A percentile compares a stretch with the other conserved stretches of the same genome.
These are phyloP conservation scores for Acanthacorydalis orientalis DNA, from an alignment of 2,888 invertebrate genomes.

Conservation along the genomic window DNA sequence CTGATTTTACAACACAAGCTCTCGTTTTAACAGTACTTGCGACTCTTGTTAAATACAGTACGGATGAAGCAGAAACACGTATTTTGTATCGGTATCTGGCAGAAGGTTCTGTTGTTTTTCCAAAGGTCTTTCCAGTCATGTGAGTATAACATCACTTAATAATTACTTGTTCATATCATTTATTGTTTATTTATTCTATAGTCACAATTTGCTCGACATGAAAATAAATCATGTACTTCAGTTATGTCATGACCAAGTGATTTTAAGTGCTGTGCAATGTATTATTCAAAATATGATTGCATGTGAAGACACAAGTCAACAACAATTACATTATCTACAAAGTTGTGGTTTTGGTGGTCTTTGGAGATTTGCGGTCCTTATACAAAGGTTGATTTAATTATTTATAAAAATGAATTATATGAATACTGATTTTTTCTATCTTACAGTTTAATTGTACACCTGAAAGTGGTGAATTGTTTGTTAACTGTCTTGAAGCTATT, in stretches of 20 bases:
- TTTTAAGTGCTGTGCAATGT: slow-evolving; percentile 85
- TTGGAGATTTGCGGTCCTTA: slow-evolving; percentile 98
- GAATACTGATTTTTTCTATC: slow-evolving; percentile 3
- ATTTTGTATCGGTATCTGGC: slow-evolving; percentile 93
- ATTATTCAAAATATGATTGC: slow-evolving; percentile 97
- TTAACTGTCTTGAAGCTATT: slow-evolving; percentile 93
- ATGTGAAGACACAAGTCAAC: slow-evolving; percentile 85
- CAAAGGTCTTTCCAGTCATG: slow-evolving; percentile 95
- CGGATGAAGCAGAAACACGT: slow-evolving; percentile 86
- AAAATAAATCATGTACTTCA: slow-evolving; percentile 88
- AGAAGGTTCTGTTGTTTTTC: slow-evolving; percentile 94
- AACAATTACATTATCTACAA: slow-evolving; percentile 88
- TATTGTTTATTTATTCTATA: slow-evolving; percentile 25
- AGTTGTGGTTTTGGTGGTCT: slow-evolving; percentile 96
- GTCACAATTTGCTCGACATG: slow-evolving; percentile 87
- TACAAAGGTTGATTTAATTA: slow-evolving; percentile 51
- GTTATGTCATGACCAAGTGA: slow-evolving; percentile 86
- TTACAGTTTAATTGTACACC: slow-evolving; percentile 60
- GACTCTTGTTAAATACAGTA: slow-evolving; percentile 90
- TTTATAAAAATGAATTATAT: not conserved
- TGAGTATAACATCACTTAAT: slow-evolving; percentile 35
- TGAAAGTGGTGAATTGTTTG: slow-evolving; percentile 89
- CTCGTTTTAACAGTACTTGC: slow-evolving; percentile 88
- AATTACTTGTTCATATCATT: not conserved
- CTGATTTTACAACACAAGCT: slow-evolving; percentile 86